These are phyloP conservation scores for Drosophila peninsularis DNA, from an alignment of 2,888 invertebrate species.

Conservation along the genomic window DNA sequence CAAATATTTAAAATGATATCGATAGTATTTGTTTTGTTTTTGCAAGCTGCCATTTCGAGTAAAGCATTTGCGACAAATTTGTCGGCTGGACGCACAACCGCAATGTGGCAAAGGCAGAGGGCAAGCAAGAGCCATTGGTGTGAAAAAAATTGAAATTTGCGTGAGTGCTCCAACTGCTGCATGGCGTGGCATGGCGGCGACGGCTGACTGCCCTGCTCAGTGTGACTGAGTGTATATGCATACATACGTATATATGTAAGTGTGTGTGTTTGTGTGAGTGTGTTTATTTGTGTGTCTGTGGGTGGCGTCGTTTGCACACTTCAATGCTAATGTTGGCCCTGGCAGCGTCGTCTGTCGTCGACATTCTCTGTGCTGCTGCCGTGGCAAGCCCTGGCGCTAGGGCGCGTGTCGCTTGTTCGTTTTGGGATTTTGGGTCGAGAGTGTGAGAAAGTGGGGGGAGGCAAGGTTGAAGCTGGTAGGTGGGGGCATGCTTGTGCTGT, in stretches of 20 bases:
- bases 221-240: conserved; percentile 9
- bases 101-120: conserved; percentile 77
- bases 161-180: conserved; percentile 77
- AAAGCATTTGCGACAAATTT: conserved; percentile 44
- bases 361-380: conserved; percentile 63
- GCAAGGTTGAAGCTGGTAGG: not conserved
- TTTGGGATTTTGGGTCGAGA: conserved; percentile 67
- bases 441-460: conserved; percentile 16
- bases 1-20: not conserved
- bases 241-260: conserved; percentile 7
- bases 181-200: conserved; percentile 54
- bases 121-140: conserved; percentile 81
- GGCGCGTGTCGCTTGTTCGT: conserved; percentile 79
- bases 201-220: conserved; percentile 56
- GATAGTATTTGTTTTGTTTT: conserved; percentile 1
- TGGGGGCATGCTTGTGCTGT: not conserved
- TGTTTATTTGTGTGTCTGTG: conserved; percentile 51
- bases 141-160: conserved; percentile 83
- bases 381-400: conserved; percentile 50
- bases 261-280: conserved; percentile 21
- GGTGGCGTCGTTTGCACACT: conserved; percentile 79
- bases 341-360: conserved; percentile 77
- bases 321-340: conserved; percentile 82
- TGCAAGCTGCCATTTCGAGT: not conserved
- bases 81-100: conserved; percentile 60